Base-by-base conservation (phyloP, 2,797 vertebrate species). In the Phoxinus dragarum region DNA sequence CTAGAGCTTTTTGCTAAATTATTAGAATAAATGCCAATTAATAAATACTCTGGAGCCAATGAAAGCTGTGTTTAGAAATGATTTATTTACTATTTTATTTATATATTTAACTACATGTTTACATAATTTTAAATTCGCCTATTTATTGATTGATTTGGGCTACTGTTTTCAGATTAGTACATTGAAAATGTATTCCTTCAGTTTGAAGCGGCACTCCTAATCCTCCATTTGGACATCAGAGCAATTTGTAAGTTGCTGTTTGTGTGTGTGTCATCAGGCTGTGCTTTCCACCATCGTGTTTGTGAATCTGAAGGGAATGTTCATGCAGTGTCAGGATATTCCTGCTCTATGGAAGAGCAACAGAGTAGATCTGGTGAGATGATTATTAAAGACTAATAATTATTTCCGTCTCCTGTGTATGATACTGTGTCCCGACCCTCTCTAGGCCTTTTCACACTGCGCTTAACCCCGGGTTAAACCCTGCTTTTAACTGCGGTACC, bases 251-350 rank as follows among this genome's bases (percentile, higher is more conserved):
- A 42, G 69, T 49, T 82, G 38, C 82, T 59, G 42, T 88, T 19
- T 88, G 36, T 90, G 52, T 89, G 74, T 80, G 11, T 74, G 52
- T 54, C 52, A 40, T 75, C 91, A 99, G 98, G 97, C 97, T 0
- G 96, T 99, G 67, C 91, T 99, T 89, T 91, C 98, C 34, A 94
- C 97, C 6, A 96, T 96, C 14, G 95, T 99, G 74, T 95, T 99
- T 9, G 91, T 96, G 88, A 99, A 99, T 91, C 93, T 99, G 89
- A 98, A 97, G 89, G 97, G 97, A 76, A 99, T 99, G 96, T 95
- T 97, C 91, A 95, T 90, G 91, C 98, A 99, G 93, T 96, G 96
- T 81, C 12, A 3, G 0, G 98, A 99, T 40, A 27, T 99, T 7
- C 19, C 88, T 4, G 38, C 9, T 0, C 95, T 99, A 73, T 99